Evolutionary conservation across 2,888 invertebrate species (phyloP).

Genomic region (Steinernema carpocapsae): DNA sequence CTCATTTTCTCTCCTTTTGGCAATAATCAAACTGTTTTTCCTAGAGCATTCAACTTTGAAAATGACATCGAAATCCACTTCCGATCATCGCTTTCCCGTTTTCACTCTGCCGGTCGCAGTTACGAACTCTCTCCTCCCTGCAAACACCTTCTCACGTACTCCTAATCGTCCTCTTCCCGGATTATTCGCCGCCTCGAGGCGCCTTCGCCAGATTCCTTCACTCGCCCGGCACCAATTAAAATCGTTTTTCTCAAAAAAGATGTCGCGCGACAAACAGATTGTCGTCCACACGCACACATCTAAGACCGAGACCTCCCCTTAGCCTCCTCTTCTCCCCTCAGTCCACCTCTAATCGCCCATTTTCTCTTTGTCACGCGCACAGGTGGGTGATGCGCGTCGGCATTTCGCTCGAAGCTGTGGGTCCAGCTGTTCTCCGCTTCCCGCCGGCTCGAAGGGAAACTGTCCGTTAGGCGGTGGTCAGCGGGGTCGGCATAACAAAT

Average conservation of each 20-base stretch:
- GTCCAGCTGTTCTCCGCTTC: slow-evolving; percentile 14
- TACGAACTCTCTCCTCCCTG: slow-evolving; percentile 17
- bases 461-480: slow-evolving; percentile 6
- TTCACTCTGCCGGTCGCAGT: slow-evolving; percentile 5
- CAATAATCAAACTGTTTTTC: not conserved
- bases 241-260: slow-evolving; percentile 6
- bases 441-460: not conserved
- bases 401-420: slow-evolving; percentile 3
- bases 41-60: no score
- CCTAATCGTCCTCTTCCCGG: slow-evolving; percentile 30
- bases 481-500: not conserved
- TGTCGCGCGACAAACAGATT: slow-evolving; percentile 31
- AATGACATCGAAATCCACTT: no score
- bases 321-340: not conserved
- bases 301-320: slow-evolving; percentile 10
- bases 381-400: slow-evolving; percentile 30
- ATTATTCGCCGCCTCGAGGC: slow-evolving; percentile 14
- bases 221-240: slow-evolving; percentile 26
- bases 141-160: not conserved
- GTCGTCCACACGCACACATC: not conserved
- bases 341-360: not conserved
- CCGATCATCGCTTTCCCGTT: not conserved
- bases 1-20: not conserved
- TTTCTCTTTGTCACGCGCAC: not conserved
- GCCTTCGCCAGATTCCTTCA: slow-evolving; percentile 9